phyloP scores from a whole-genome alignment of 2,797 vertebrate species.

The Esox lucius region DNA sequence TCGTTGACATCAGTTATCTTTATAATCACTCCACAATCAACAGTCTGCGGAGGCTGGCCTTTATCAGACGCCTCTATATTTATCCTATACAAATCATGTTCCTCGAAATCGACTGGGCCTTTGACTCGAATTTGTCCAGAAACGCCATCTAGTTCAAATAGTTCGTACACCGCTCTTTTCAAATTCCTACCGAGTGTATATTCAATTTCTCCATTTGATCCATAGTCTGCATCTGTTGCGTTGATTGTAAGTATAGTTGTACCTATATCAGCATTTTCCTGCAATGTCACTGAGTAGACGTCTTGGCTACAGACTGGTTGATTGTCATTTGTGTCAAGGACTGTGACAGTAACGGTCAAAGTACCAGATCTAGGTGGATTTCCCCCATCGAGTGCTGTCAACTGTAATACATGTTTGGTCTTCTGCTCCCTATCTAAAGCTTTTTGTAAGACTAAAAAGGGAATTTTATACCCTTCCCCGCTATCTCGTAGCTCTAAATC shows the following conservation, averaged over 20 bases:
- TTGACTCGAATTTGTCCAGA: constrained; percentile 58
- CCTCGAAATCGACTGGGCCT: constrained; percentile 60
- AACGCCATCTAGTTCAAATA: constrained; percentile 52
- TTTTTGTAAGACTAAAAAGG: constrained; percentile 61
- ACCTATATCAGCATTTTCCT: constrained; percentile 47
- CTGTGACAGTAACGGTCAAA: constrained; percentile 54
- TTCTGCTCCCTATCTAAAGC: constrained; percentile 62
- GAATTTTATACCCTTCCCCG: constrained; percentile 56
- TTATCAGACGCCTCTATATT: constrained; percentile 59
- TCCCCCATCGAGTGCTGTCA: constrained; percentile 66
- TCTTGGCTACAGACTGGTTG: constrained; percentile 57
- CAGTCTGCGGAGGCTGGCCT: constrained; percentile 55
- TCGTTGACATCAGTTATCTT: constrained; percentile 65
- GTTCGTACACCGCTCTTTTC: constrained; percentile 31
- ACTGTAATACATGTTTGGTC: constrained; percentile 34
- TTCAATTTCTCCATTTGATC: constrained; percentile 52
- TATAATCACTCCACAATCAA: constrained; percentile 59
- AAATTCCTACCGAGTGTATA: constrained; percentile 48
- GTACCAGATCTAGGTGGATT: constrained; percentile 58
- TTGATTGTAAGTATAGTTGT: constrained; percentile 41
- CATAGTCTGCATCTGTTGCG: constrained; percentile 62
- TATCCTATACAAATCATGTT: constrained; percentile 48
- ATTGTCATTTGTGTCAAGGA: constrained; percentile 71
- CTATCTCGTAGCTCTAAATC: constrained; percentile 50
- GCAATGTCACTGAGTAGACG: constrained; percentile 49